Evolutionary conservation across 2,113 vertebrate genomes (phyloP), one percentile per base, ranked within the genome.

Genomic region (Atherinomorus stipes): DNA sequence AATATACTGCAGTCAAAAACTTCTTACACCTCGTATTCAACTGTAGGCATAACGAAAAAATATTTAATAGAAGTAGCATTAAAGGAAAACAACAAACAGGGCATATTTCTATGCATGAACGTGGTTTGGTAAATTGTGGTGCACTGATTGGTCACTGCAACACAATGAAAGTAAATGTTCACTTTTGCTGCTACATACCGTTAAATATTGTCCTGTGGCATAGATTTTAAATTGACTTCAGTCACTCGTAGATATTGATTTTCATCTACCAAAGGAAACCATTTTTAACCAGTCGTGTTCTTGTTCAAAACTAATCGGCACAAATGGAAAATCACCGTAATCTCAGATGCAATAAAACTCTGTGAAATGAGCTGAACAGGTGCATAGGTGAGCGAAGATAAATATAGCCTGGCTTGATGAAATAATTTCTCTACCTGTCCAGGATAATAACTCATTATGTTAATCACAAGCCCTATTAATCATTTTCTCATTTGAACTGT

Each of bases 401-500:
- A 91, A 93, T 90, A 90, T 90, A 90, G 87, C 81, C 73, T 16
- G 70, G 87, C 82, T 90, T 91, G 89, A 92, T 92, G 78, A 90
- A 90, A 91, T 89, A 83, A 90, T 90, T 90, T 86, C 85, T 91
- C 89, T 90, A 86, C 87, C 87, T 91, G 88, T 91, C 91, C 89
- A 63, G 80, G 88, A 91, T 91, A 89, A 89, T 93, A 90, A 91
- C 85, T 91, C 88, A 91, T 88, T 89, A 92, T 92, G 86, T 88
- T 93, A 90, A 92, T 92, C 85, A 90, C 78, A 28, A 85, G 83
- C 64, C 74, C 77, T 84, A 91, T 93, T 93, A 85, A 91, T 92
- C 88, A 92, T 89, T 90, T 92, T 90, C 88, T 92, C 89, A 93
- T 93, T 93, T 84, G 87, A 88, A 89, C 88, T 89, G 89, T 90